These are phyloP conservation scores for Vollenhovia emeryi DNA, from an alignment of 1,140 invertebrate species.

Conservation along the genomic window DNA sequence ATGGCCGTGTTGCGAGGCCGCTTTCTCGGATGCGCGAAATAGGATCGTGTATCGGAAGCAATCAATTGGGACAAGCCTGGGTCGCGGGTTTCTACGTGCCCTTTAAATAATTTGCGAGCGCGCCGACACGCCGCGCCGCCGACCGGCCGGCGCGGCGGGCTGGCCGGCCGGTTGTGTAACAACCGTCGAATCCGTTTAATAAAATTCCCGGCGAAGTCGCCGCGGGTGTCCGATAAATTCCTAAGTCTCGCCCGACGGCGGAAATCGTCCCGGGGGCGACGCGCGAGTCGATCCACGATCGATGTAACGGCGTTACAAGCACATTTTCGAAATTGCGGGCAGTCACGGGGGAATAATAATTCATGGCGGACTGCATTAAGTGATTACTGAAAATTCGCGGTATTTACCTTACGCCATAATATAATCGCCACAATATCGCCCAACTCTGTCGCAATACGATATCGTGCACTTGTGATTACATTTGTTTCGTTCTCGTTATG, in stretches of 20 bases:
- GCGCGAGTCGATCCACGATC: slow-evolving; percentile 19
- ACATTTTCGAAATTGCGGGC: slow-evolving; percentile 38
- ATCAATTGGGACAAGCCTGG: slow-evolving; percentile 39
- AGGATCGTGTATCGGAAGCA: slow-evolving; percentile 56
- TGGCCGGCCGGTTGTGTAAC: slow-evolving; percentile 7
- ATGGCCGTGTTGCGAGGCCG: slow-evolving; percentile 37
- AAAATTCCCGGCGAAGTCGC: slow-evolving; percentile 38
- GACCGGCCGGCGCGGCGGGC: background rate
- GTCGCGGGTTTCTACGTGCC: slow-evolving; percentile 28
- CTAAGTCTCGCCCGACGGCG: slow-evolving; percentile 26
- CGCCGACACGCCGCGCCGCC: slow-evolving; percentile 3
- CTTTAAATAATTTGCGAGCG: slow-evolving; percentile 55
- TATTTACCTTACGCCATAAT: slow-evolving; percentile 19
- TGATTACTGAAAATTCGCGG: slow-evolving; percentile 42
- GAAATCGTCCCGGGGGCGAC: background rate
- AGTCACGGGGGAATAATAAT: slow-evolving; percentile 37
- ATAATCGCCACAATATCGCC: slow-evolving; percentile 1
- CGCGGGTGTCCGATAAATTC: slow-evolving; percentile 42
- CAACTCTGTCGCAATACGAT: background rate
- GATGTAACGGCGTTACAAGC: slow-evolving; percentile 27
- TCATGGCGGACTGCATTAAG: slow-evolving; percentile 29
- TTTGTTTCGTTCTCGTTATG: background rate
- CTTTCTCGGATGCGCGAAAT: slow-evolving; percentile 53
- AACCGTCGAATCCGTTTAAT: slow-evolving; percentile 52
- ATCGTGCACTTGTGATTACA: background rate